phyloP scores from a whole-genome alignment of 2,888 invertebrate species.

The Chymomyza amoena region DNA sequence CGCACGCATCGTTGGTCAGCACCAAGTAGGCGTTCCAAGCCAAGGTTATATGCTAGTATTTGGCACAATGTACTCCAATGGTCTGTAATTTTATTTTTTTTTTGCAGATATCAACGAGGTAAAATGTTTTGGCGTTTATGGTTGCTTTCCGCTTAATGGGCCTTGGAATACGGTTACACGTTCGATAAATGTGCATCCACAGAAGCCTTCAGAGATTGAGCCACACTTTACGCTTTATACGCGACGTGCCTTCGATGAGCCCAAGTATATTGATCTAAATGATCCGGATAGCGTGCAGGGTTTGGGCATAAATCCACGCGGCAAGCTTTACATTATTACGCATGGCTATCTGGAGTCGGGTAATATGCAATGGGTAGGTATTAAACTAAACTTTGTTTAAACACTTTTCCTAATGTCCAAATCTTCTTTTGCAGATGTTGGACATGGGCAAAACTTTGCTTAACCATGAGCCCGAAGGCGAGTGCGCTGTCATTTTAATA shows the following conservation, averaged over 20 bases:
- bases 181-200: slow-evolving; percentile 89
- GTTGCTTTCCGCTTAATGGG: slow-evolving; percentile 88
- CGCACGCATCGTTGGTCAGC: slow-evolving; percentile 17
- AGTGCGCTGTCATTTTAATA: slow-evolving; percentile 87
- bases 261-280: slow-evolving; percentile 84
- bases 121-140: slow-evolving; percentile 88
- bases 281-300: slow-evolving; percentile 82
- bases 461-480: slow-evolving; percentile 81
- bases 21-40: too few species aligned
- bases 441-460: slow-evolving; percentile 87
- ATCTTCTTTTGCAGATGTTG: slow-evolving; percentile 80
- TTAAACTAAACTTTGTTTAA: too few species aligned
- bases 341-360: slow-evolving; percentile 94
- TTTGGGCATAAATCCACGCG: slow-evolving; percentile 83
- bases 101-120: slow-evolving; percentile 78
- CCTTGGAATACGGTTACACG: slow-evolving; percentile 89
- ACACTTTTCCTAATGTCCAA: not conserved
- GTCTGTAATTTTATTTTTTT: not conserved
- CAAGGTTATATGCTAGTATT: too few species aligned
- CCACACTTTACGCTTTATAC: slow-evolving; percentile 82
- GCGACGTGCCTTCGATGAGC: slow-evolving; percentile 78
- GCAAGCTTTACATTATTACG: slow-evolving; percentile 86
- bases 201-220: slow-evolving; percentile 83
- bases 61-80: not conserved
- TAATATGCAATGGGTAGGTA: slow-evolving; percentile 86